These are phyloP conservation scores for Rotaria sp. DNA, from an alignment of 2,888 invertebrate genomes.

Conservation along the genomic window DNA sequence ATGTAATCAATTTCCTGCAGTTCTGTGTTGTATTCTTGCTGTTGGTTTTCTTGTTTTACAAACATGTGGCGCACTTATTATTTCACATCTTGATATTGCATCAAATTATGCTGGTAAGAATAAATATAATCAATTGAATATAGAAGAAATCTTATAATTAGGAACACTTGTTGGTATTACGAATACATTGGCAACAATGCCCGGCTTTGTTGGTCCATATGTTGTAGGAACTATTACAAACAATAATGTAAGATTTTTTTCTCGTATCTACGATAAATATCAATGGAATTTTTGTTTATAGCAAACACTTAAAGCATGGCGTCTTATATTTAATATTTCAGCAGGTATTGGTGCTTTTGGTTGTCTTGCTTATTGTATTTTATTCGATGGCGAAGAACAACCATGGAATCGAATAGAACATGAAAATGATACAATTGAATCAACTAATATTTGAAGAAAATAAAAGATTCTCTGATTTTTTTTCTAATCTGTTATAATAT, in stretches of 20 bases:
- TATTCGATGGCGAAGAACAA: slow-evolving; percentile 28
- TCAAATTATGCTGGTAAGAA: slow-evolving; percentile 47
- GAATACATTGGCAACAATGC: slow-evolving; percentile 16
- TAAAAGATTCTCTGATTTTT: too few species aligned
- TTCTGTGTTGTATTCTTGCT: not conserved
- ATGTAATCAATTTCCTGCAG: not conserved
- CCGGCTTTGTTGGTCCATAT: slow-evolving; percentile 24
- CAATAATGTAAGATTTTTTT: not conserved
- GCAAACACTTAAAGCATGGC: slow-evolving; percentile 35
- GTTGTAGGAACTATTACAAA: not conserved
- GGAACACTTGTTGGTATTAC: not conserved
- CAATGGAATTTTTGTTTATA: not conserved
- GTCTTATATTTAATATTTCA: slow-evolving; percentile 29
- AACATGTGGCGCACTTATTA: slow-evolving; percentile 45
- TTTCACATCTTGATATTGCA: slow-evolving; percentile 51
- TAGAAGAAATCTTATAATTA: not conserved
- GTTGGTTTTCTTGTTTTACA: not conserved
- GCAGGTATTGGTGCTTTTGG: slow-evolving; percentile 32
- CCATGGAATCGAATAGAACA: slow-evolving; percentile 14
- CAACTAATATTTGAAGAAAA: too few species aligned
- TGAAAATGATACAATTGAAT: not conserved
- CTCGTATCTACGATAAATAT: too few species aligned
- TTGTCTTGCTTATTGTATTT: slow-evolving; percentile 23
- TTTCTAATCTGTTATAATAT: too few species aligned
- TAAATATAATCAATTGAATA: too few species aligned